Evolutionary conservation across 1,140 invertebrate species (phyloP), one percentile per base, ranked within the genome.

Genomic region (Ips typographus): DNA sequence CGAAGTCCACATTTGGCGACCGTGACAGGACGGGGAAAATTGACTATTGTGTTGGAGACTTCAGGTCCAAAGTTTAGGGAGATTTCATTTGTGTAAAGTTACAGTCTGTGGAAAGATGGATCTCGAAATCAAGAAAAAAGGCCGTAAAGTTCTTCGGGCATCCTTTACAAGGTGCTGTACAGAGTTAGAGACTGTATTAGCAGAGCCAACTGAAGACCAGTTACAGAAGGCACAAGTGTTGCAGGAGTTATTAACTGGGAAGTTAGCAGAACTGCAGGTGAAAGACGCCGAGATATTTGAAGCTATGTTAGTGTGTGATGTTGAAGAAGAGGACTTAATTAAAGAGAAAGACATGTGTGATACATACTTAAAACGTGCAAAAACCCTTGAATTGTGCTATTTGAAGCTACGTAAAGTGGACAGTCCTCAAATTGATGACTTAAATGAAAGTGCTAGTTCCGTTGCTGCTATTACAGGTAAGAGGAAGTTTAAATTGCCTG

Each of bases 281-380:
- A 47, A 47, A 47, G 44, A 47, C 44, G 44, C 44, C n/a, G 44
- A 47, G 44, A 47, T 47, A 47, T 47, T 47, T 47, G 44, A 47
- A n/a, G 5, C 44, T 22, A 22, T 47, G 44, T 47, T 47, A 47
- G 44, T 47, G 44, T 6, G 5, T 47, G 44, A 47, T 47, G 44
- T 47, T 47, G n/a, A 47, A 47, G 5, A 47, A 47, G 44, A 47
- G 44, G 44, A 47, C 44, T 47, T 47, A 47, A 47, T 47, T 47
- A 47, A 47, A 5, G 44, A 47, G 44, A 47, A 47, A 47, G 44
- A n/a, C 44, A 47, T 47, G 5, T n/a, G 44, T 47, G n/a, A 47
- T 47, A 47, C 44, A n/a, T 47, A 47, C n/a, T 47, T 47, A n/a
- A 47, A 6, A n/a, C n/a, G 44, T 47, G 22, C 22, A 22, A 22